These are phyloP conservation scores for Drosophila demipolita DNA, from an alignment of 2,888 invertebrate species.

Conservation along the genomic window DNA sequence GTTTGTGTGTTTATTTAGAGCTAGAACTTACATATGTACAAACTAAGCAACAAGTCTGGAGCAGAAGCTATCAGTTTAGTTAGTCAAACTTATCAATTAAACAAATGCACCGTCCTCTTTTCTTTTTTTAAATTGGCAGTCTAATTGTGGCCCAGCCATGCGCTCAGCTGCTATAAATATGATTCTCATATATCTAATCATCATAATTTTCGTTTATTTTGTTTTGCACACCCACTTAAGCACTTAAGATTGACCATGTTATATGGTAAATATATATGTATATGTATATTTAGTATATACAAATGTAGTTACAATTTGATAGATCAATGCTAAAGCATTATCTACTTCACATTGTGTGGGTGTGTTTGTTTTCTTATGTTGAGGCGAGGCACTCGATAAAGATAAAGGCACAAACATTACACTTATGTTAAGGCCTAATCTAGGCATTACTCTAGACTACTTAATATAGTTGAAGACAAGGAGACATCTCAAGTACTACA, in stretches of 20 bases:
- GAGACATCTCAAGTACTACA: conserved; percentile 69
- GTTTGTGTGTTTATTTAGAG: conserved; percentile 37
- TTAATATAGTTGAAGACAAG: conserved; percentile 62
- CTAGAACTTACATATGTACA: conserved; percentile 67
- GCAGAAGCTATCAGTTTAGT: conserved; percentile 59
- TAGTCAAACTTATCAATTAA: conserved; percentile 65
- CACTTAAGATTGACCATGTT: conserved; percentile 16
- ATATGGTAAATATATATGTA: conserved; percentile 7
- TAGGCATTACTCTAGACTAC: conserved; percentile 22
- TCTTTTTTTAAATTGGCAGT: conserved; percentile 70
- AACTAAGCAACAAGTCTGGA: conserved; percentile 75
- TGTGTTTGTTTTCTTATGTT: conserved; percentile 33
- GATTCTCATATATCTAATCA: conserved; percentile 33
- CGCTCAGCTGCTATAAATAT: conserved; percentile 70
- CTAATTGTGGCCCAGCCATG: conserved; percentile 77
- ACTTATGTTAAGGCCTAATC: conserved; percentile 55
- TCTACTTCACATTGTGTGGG: conserved; percentile 28
- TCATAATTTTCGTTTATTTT: conserved; percentile 6
- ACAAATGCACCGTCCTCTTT: conserved; percentile 69
- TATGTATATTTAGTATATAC: conserved; percentile 13
- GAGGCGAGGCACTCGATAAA: conserved; percentile 71
- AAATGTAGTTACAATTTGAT: conserved; percentile 33
- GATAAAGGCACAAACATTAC: conserved; percentile 75
- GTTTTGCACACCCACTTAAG: conserved; percentile 18
- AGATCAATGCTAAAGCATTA: conserved; percentile 35